These are phyloP conservation scores for Nomia melanderi DNA, from an alignment of 1,140 invertebrate species.

Conservation along the genomic window DNA sequence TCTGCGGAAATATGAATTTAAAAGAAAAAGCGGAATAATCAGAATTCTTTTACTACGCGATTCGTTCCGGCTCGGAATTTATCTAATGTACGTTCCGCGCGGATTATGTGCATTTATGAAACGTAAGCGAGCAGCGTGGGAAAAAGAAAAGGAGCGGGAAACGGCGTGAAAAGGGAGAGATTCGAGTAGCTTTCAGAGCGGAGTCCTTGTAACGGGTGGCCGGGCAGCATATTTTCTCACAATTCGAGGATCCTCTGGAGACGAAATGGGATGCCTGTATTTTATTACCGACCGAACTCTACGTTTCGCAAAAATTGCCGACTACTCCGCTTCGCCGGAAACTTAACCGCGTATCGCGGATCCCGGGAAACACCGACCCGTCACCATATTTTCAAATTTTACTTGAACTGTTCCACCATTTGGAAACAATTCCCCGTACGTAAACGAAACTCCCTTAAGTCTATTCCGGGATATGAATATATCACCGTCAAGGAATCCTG, in stretches of 20 bases:
- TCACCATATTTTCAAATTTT: not conserved
- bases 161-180: not conserved
- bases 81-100: conserved; percentile 21
- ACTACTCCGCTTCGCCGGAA: not conserved
- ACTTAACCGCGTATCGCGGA: not conserved
- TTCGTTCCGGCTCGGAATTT: not conserved
- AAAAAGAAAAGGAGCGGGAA: not conserved
- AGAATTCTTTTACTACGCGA: not conserved
- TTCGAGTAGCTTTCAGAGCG: conserved; percentile 28
- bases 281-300: conserved; percentile 19
- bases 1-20: not conserved
- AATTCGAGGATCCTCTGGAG: conserved; percentile 18
- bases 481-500: not conserved
- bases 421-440: not conserved
- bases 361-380: too few species aligned
- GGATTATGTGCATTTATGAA: conserved; percentile 45
- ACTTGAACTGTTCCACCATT: not conserved
- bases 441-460: too few species aligned
- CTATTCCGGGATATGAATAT: not conserved
- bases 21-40: not conserved
- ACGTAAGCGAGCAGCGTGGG: not conserved
- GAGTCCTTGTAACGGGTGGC: conserved; percentile 15
- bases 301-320: conserved; percentile 1
- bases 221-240: conserved; percentile 34
- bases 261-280: conserved; percentile 32